Evolutionary conservation across 1,140 invertebrate genomes (phyloP).

Genomic region (Lutraria rhynchaena): DNA sequence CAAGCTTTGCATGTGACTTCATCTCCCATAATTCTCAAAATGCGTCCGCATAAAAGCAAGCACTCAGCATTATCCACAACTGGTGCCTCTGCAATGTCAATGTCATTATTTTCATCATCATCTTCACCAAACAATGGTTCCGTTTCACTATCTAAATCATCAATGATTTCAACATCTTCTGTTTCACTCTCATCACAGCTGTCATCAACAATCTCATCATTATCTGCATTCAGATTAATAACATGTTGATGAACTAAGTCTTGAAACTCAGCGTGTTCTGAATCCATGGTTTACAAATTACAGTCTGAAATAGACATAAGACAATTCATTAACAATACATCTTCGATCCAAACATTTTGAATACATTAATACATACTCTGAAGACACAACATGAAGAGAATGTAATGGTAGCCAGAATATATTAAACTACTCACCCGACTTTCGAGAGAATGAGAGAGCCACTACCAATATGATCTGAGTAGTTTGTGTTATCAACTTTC

Average conservation of each 20-base stretch:
- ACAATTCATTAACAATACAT: too few species aligned
- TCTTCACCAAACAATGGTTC: too few species aligned
- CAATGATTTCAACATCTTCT: conserved; percentile 3
- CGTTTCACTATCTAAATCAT: not conserved
- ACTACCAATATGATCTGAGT: too few species aligned
- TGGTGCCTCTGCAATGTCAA: not conserved
- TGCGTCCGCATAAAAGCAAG: conserved; percentile 34
- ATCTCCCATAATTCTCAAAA: conserved; percentile 51
- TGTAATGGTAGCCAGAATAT: too few species aligned
- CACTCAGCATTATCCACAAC: not conserved
- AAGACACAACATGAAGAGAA: too few species aligned
- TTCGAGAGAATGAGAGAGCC: too few species aligned
- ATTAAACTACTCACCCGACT: too few species aligned
- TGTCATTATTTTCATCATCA: not conserved
- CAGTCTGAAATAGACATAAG: too few species aligned
- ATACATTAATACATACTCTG: too few species aligned
- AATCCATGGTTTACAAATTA: too few species aligned
- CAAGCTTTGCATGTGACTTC: conserved; percentile 22
- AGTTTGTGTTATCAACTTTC: too few species aligned
- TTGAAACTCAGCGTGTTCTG: conserved; percentile 8
- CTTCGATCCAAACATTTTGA: too few species aligned
- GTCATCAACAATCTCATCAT: not conserved
- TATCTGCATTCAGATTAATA: not conserved
- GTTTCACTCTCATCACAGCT: not conserved
- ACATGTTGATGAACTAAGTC: conserved; percentile 12